phyloP scores from a whole-genome alignment of 2,797 vertebrate genomes.

The Gymnocypris eckloni region DNA sequence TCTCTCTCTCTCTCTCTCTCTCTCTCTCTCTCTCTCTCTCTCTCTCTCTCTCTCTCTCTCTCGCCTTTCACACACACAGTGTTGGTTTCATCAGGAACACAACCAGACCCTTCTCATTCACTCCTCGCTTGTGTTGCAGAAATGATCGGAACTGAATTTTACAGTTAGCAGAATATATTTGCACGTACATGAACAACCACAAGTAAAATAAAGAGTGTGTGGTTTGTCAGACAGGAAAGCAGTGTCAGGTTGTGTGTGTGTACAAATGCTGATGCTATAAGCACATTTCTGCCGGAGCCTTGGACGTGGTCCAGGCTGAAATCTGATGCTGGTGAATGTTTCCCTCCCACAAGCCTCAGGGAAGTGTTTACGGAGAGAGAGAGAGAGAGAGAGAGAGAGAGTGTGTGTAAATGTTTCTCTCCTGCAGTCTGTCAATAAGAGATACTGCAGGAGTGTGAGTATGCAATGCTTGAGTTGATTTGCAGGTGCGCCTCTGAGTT shows the following conservation, averaged over 20 bases:
- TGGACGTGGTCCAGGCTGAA: conserved; percentile 61
- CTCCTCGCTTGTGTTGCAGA: conserved; percentile 24
- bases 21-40: not conserved
- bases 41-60: not conserved
- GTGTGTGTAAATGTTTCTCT: conserved; percentile 58
- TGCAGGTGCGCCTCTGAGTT: conserved; percentile 35
- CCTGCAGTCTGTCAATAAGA: conserved; percentile 61
- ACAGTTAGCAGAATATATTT: conserved; percentile 13
- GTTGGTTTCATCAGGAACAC: conserved; percentile 25
- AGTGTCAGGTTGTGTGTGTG: conserved; percentile 41
- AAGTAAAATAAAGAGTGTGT: not conserved
- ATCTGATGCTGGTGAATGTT: conserved; percentile 62
- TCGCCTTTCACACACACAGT: conserved; percentile 20
- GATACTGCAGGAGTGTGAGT: conserved; percentile 53
- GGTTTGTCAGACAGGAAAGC: conserved; percentile 19
- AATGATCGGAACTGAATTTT: conserved; percentile 22
- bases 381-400: conserved; percentile 37
- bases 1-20: not conserved
- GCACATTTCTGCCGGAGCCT: conserved; percentile 56
- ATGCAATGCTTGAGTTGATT: conserved; percentile 42
- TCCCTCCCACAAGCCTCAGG: conserved; percentile 61
- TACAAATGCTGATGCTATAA: conserved; percentile 59
- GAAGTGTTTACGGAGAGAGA: conserved; percentile 56
- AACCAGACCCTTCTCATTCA: conserved; percentile 31
- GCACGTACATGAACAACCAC: not conserved